A percentile compares a stretch with the other conserved stretches of the same genome.
phyloP scores from a whole-genome alignment of 2,888 invertebrate genomes.

The Ametastegia equiseti region DNA sequence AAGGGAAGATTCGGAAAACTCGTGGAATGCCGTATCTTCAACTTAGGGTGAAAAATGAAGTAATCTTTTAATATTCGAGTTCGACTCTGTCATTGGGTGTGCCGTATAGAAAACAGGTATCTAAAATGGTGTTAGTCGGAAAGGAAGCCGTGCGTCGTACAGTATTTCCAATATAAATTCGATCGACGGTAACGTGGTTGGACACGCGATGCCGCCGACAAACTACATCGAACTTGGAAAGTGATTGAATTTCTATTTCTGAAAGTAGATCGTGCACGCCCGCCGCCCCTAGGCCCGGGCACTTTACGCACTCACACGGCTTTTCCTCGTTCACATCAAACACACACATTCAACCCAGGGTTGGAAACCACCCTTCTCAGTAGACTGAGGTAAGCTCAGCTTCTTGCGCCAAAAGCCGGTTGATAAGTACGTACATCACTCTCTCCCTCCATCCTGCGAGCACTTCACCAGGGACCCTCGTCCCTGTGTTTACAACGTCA shows the following conservation, averaged over 20 bases:
- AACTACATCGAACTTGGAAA: slow-evolving; percentile 43
- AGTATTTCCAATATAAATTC: slow-evolving; percentile 42
- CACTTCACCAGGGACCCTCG: slow-evolving; percentile 11
- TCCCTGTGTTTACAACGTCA: slow-evolving; percentile 24
- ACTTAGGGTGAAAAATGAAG: neutral
- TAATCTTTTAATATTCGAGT: neutral
- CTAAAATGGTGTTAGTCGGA: neutral
- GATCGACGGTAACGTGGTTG: slow-evolving; percentile 38
- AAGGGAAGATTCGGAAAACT: neutral
- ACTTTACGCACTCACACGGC: slow-evolving; percentile 19
- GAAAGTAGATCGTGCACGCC: slow-evolving; percentile 17
- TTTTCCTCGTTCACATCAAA: neutral
- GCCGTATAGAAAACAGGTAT: too few relatives aligned
- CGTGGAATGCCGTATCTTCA: too few relatives aligned
- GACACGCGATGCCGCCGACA: slow-evolving; percentile 35
- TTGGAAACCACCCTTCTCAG: neutral
- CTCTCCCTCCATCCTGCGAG: neutral
- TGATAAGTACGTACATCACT: slow-evolving; percentile 35
- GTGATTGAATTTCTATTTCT: slow-evolving; percentile 45
- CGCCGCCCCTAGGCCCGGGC: slow-evolving; percentile 3
- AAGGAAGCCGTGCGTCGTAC: neutral
- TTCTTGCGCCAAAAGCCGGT: slow-evolving; percentile 21
- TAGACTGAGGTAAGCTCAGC: neutral
- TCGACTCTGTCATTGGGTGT: neutral
- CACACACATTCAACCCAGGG: neutral